These are phyloP conservation scores for Phycodurus eques DNA, from an alignment of 2,113 vertebrate species.

Conservation along the genomic window DNA sequence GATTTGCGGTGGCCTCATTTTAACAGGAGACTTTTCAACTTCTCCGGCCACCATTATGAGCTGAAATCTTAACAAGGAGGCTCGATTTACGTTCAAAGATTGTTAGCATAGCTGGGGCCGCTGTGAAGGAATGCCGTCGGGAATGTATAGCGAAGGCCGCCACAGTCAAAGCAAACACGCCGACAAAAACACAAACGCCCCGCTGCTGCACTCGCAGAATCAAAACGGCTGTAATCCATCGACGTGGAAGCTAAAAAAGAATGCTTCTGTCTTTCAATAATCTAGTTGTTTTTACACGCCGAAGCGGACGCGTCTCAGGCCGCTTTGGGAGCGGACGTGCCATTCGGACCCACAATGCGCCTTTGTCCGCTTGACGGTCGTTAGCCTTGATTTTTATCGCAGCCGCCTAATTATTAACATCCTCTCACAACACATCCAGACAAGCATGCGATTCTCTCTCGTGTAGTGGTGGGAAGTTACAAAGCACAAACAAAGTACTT, in stretches of 20 bases:
- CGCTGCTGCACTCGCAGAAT: constrained; percentile 22
- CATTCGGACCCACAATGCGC: constrained; percentile 50
- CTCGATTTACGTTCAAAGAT: no score
- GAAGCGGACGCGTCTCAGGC: constrained; percentile 12
- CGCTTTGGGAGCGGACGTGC: constrained; percentile 52
- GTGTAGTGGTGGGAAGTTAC: background rate
- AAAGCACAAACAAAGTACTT: background rate
- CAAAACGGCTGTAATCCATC: constrained; percentile 4
- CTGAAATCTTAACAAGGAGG: no score
- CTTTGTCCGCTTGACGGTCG: constrained; percentile 47
- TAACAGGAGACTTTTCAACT: no score
- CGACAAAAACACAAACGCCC: constrained; percentile 54
- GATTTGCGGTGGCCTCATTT: no score
- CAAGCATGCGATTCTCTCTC: constrained; percentile 2
- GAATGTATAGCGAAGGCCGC: constrained; percentile 26
- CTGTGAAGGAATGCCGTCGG: constrained; percentile 38
- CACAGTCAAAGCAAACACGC: constrained; percentile 58
- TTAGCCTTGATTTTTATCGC: constrained; percentile 59
- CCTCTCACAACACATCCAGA: constrained; percentile 24
- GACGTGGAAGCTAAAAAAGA: constrained; percentile 20
- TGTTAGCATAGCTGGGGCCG: background rate
- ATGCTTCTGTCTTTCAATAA: constrained; percentile 41
- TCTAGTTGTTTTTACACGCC: constrained; percentile 38
- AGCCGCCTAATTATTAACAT: constrained; percentile 53
- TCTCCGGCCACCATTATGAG: no score